phyloP scores from a whole-genome alignment of 1,140 invertebrate genomes.

The Formica selysi region DNA sequence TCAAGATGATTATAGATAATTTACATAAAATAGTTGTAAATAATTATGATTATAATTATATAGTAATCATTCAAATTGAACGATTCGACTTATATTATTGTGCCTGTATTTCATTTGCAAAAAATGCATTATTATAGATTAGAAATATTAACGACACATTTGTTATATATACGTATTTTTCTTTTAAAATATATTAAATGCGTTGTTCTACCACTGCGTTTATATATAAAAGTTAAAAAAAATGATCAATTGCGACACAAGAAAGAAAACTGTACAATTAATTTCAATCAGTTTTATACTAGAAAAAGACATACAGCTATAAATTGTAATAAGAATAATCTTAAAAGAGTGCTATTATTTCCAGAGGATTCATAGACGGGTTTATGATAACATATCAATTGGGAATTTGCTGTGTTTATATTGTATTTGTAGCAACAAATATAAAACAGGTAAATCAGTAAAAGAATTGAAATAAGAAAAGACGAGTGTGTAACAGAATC shows the following conservation, averaged over 20 bases:
- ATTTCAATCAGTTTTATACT: constrained; percentile 5
- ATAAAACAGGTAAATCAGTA: constrained; percentile 88
- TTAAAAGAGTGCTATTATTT: constrained; percentile 74
- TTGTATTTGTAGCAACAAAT: constrained; percentile 94
- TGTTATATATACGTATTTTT: not conserved
- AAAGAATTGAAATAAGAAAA: not conserved
- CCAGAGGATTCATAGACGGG: constrained; percentile 88
- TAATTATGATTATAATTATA: not conserved
- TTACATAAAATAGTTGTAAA: not conserved
- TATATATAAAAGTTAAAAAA: not conserved
- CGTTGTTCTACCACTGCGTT: constrained; percentile 6
- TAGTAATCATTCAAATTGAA: not conserved
- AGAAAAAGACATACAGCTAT: not conserved
- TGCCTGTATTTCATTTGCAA: not conserved
- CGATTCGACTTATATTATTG: not conserved
- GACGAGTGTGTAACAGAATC: not conserved
- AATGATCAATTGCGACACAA: not conserved
- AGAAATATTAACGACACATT: not conserved
- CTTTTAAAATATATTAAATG: not conserved
- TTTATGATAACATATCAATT: constrained; percentile 94
- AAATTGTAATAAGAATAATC: constrained; percentile 16
- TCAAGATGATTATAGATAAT: not conserved
- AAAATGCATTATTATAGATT: not conserved
- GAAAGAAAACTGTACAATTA: not conserved
- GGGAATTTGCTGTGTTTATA: constrained; percentile 96